Evolutionary conservation across 2,113 vertebrate genomes (phyloP).

Genomic region (Solenodon paradoxus): DNA sequence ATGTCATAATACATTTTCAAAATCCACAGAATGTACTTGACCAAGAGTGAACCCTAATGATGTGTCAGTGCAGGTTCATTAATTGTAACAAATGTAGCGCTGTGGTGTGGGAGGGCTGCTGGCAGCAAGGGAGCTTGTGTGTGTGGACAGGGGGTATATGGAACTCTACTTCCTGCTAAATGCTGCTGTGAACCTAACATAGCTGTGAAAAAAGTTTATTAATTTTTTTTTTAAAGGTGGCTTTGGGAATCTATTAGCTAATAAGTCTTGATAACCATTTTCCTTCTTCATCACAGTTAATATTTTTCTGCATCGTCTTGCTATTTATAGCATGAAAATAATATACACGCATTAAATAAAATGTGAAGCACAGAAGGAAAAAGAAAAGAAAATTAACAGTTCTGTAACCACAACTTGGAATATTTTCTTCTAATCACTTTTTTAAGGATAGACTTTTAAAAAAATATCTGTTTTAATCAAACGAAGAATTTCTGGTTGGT

Average conservation of each 20-base stretch:
- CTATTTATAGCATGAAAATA: not conserved
- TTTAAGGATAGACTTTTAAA: not conserved
- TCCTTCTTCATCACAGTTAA: not conserved
- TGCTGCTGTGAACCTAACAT: not conserved
- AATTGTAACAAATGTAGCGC: accelerated
- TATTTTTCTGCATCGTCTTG: not conserved
- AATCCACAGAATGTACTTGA: accelerated
- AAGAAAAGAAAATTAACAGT: not conserved
- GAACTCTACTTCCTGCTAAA: not conserved
- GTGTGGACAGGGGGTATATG: not conserved
- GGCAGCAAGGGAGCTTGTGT: accelerated
- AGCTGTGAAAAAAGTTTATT: not conserved
- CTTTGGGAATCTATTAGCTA: not conserved
- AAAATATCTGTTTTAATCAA: not conserved
- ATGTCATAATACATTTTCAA: not conserved
- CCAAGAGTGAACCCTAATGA: not conserved
- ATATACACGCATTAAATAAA: not conserved
- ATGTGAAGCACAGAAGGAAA: not conserved
- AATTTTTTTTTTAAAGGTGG: not conserved
- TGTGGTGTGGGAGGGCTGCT: accelerated
- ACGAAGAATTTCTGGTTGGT: not conserved
- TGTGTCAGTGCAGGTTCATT: not conserved
- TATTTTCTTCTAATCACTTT: not conserved
- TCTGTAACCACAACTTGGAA: not conserved
- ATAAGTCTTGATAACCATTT: not conserved